Percentiles rank a stretch among this genome's conserved stretches.
Conservation (phyloP, 1,140 invertebrate genomes). For the Drosophila quadrilineata region DNA sequence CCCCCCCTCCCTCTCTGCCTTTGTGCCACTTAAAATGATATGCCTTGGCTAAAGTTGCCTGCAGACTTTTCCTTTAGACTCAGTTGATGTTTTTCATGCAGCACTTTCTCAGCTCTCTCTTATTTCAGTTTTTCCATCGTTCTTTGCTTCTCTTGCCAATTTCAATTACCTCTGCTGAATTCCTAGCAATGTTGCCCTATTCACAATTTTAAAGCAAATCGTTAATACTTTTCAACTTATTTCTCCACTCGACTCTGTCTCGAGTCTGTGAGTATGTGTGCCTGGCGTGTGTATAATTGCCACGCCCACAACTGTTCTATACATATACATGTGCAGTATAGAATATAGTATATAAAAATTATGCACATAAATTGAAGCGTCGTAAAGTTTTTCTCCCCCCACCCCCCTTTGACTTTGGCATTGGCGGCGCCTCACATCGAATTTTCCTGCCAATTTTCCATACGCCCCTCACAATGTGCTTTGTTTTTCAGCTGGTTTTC, state of each 20-base stretch:
- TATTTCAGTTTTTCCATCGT: neutral
- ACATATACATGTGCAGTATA: no score
- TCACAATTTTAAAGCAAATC: constrained; percentile 38
- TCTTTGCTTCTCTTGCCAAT: constrained; percentile 8
- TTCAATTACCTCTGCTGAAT: constrained; percentile 39
- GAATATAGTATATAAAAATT: constrained; percentile 76
- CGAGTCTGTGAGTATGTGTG: constrained; percentile 20
- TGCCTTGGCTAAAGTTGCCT: neutral
- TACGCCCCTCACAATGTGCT: constrained; percentile 34
- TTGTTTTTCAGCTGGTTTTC: constrained; percentile 25
- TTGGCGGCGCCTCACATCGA: constrained; percentile 7
- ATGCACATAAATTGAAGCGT: constrained; percentile 72
- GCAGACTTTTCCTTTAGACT: neutral
- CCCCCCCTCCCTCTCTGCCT: neutral
- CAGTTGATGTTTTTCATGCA: neutral
- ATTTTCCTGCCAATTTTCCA: constrained; percentile 34
- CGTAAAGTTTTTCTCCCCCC: constrained; percentile 53
- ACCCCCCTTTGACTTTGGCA: constrained; percentile 26
- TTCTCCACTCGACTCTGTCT: neutral
- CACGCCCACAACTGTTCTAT: constrained; percentile 51
- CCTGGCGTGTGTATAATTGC: constrained; percentile 48
- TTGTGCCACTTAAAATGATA: constrained; percentile 28
- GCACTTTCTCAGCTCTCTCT: neutral
- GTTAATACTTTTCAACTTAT: constrained; percentile 19
- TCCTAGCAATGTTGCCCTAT: constrained; percentile 26